Evolutionary conservation across 2,797 vertebrate genomes (phyloP), one percentile per base, ranked within the genome.

Genomic region (Fratercula arctica): DNA sequence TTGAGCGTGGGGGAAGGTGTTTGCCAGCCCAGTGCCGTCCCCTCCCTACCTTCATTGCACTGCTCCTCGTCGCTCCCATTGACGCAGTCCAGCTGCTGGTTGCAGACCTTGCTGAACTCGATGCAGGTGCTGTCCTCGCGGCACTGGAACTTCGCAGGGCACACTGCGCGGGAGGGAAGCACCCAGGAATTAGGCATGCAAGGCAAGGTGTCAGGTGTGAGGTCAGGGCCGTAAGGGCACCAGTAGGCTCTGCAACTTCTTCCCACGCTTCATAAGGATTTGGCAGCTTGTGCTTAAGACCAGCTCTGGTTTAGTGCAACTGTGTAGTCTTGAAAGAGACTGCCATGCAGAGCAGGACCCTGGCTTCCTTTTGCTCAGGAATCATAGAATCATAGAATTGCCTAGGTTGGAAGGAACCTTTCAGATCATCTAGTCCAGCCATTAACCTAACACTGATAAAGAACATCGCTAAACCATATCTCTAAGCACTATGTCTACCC

Each of bases 71-170:
- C 99, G 0, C 97, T 98, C 25, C 98, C 98, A 0, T 98, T 98
- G 48, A 95, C 93, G 68, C 99, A 99, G 97, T 99, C 99, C 4
- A 93, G 97, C 90, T 98, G 98, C 77, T 96, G 95, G 43, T 99
- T 98, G 79, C 99, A 99, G 94, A 99, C 97, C 68, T 97, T 98
- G 96, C 98, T 98, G 97, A 99, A 98, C 48, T 99, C 97, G 5
- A 99, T 98, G 98, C 99, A 99, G 9, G 96, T 98, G 94, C 98
- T 99, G 97, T 99, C 98, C 85, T 98, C 98, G 2, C 15, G 98
- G 96, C 99, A 99, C 95, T 97, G 98, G 96, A 98, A 99, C 89
- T 98, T 98, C 9, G 98, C 99, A 63, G 98, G 98, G 97, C 99
- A 99, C 57, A 99, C 99, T 99, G 91, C 3, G 31, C 2, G 19